phyloP scores from a whole-genome alignment of 2,113 vertebrate species.

The Paramormyrops kingsleyae region DNA sequence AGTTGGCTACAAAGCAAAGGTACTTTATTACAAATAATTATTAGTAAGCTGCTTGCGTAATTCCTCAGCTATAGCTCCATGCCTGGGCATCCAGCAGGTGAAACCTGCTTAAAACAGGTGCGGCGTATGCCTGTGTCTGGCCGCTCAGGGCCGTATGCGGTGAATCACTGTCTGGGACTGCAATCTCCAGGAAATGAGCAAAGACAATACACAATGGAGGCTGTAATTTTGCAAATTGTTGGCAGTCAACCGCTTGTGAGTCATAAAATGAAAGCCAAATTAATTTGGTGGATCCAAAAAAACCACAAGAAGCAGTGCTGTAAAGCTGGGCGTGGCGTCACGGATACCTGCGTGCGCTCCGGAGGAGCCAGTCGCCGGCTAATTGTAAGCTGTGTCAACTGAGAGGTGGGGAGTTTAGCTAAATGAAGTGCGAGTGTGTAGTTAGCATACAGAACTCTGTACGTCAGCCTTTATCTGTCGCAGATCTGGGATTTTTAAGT shows the following conservation, averaged over 20 bases:
- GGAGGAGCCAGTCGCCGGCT: not conserved
- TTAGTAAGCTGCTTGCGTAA: not conserved
- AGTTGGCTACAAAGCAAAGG: not conserved
- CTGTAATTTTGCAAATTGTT: slow-evolving; percentile 32
- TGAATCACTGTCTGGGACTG: slow-evolving; percentile 44
- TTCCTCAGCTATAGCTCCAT: not conserved
- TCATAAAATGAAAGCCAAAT: slow-evolving; percentile 35
- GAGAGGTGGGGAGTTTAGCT: not conserved
- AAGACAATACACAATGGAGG: slow-evolving; percentile 39
- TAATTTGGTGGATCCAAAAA: slow-evolving; percentile 26
- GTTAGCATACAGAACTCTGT: not conserved
- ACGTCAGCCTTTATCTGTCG: not conserved
- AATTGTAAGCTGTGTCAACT: not conserved
- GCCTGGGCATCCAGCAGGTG: slow-evolving; percentile 20
- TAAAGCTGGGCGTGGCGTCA: not conserved
- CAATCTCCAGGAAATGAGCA: slow-evolving; percentile 11
- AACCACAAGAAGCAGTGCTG: not conserved
- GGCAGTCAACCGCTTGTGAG: slow-evolving; percentile 34
- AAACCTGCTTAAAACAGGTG: slow-evolving; percentile 8
- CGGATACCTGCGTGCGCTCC: not conserved
- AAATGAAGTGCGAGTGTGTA: not conserved
- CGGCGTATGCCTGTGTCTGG: not conserved
- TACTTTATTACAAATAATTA: not conserved
- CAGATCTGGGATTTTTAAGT: not conserved
- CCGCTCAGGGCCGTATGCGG: slow-evolving; percentile 18